Conservation (phyloP, 2,888 invertebrate species). For the Yponomeuta evonymella region DNA sequence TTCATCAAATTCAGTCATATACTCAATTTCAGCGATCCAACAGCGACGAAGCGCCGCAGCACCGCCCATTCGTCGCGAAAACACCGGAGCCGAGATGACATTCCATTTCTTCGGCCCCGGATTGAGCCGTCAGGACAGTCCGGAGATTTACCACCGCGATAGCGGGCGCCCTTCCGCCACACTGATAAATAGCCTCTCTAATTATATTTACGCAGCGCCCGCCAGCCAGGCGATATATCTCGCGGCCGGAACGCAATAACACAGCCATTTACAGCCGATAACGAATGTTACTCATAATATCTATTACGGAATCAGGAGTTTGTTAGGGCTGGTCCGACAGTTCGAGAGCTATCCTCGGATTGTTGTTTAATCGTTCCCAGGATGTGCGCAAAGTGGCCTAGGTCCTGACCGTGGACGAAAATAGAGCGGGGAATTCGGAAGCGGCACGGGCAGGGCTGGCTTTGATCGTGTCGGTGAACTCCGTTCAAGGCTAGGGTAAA, state of each 20-base stretch:
- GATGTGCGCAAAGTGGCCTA: conserved; percentile 36
- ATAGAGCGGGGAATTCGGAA: conserved; percentile 48
- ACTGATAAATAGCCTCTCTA: conserved; percentile 72
- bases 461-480: conserved; percentile 54
- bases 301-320: conserved; percentile 32
- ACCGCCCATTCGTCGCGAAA: conserved; percentile 30
- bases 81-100: conserved; percentile 37
- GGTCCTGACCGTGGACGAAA: conserved; percentile 50
- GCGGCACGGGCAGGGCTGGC: conserved; percentile 40
- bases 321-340: not conserved
- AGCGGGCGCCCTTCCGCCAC: conserved; percentile 66
- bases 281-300: conserved; percentile 40
- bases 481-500: conserved; percentile 57
- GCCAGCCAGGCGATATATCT: conserved; percentile 65
- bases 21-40: too few species aligned
- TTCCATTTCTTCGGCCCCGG: conserved; percentile 51
- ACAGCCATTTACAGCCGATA: conserved; percentile 49
- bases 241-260: conserved; percentile 57
- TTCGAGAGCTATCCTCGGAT: not conserved
- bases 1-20: too few species aligned
- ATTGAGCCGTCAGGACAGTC: conserved; percentile 65
- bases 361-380: not conserved
- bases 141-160: conserved; percentile 66
- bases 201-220: conserved; percentile 73
- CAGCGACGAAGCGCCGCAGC: too few species aligned